These are phyloP conservation scores for Pangasius sanitwongsei DNA, from an alignment of 2,797 vertebrate genomes.

Conservation along the genomic window DNA sequence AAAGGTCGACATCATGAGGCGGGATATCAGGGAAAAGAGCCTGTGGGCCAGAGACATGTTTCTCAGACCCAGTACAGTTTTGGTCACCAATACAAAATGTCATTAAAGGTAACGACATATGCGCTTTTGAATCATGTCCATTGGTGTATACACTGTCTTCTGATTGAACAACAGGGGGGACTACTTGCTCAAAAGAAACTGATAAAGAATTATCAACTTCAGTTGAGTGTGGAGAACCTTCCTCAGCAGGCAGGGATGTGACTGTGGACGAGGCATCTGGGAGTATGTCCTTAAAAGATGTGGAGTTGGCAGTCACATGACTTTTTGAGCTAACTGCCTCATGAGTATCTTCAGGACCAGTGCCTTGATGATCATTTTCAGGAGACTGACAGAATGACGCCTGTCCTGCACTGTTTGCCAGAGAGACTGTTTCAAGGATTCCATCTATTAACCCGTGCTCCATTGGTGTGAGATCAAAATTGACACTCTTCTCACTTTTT, in stretches of 20 bases:
- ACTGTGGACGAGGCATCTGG: conserved; percentile 81
- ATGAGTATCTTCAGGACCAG: conserved; percentile 60
- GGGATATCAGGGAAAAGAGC: conserved; percentile 67
- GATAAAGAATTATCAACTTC: conserved; percentile 89
- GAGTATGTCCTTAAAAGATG: conserved; percentile 73
- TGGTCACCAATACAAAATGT: conserved; percentile 66
- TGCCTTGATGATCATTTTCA: conserved; percentile 55
- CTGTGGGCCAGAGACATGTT: conserved; percentile 58
- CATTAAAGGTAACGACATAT: conserved; percentile 69
- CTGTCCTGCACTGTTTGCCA: conserved; percentile 68
- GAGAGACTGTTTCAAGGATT: conserved; percentile 73
- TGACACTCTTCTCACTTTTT: conserved; percentile 75
- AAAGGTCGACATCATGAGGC: conserved; percentile 90
- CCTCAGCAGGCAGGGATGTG: conserved; percentile 85
- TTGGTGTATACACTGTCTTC: conserved; percentile 64
- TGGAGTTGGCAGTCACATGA: conserved; percentile 68
- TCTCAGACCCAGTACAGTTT: conserved; percentile 59
- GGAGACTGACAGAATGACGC: conserved; percentile 73
- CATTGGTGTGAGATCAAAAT: conserved; percentile 75
- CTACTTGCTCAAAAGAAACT: conserved; percentile 83
- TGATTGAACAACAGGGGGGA: conserved; percentile 72
- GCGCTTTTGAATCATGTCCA: conserved; percentile 66
- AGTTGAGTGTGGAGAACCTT: conserved; percentile 86
- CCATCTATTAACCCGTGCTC: conserved; percentile 49
- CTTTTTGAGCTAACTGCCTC: conserved; percentile 61